Percentiles rank a stretch among this genome's conserved stretches.
These are phyloP conservation scores for Coregonus ussuriensis DNA, from an alignment of 2,797 vertebrate genomes.

Conservation along the genomic window DNA sequence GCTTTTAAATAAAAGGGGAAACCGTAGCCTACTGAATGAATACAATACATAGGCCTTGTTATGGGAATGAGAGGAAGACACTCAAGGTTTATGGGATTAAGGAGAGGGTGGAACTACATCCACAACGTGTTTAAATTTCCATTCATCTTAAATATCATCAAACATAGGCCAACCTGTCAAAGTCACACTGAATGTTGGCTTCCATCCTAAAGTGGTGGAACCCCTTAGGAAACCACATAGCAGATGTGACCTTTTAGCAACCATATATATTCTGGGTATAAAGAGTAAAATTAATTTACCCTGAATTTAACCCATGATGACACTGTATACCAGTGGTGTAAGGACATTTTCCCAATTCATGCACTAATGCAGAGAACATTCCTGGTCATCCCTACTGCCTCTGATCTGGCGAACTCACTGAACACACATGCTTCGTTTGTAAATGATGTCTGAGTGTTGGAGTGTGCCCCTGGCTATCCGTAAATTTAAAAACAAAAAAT, in stretches of 20 bases:
- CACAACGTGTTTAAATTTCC: not conserved
- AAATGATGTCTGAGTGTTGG: no score
- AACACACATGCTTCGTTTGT: no score
- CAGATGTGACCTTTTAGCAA: constrained; percentile 11
- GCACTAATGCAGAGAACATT: no score
- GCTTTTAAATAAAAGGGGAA: not conserved
- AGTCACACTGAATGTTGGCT: not conserved
- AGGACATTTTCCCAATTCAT: no score
- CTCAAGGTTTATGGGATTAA: not conserved
- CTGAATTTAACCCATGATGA: not conserved
- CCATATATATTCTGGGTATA: not conserved
- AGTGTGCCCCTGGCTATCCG: no score
- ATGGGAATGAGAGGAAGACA: not conserved
- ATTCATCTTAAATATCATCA: not conserved
- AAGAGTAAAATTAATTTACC: not conserved
- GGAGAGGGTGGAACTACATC: not conserved
- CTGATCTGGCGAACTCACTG: no score
- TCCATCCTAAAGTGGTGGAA: not conserved
- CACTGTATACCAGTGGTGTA: not conserved
- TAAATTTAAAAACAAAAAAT: no score
- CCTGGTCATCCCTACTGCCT: no score
- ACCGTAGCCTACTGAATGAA: not conserved
- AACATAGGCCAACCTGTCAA: not conserved
- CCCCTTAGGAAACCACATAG: constrained; percentile 1
- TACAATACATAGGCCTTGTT: not conserved